These are phyloP conservation scores for Dascillus cervinus DNA, from an alignment of 2,888 invertebrate species.

Conservation along the genomic window DNA sequence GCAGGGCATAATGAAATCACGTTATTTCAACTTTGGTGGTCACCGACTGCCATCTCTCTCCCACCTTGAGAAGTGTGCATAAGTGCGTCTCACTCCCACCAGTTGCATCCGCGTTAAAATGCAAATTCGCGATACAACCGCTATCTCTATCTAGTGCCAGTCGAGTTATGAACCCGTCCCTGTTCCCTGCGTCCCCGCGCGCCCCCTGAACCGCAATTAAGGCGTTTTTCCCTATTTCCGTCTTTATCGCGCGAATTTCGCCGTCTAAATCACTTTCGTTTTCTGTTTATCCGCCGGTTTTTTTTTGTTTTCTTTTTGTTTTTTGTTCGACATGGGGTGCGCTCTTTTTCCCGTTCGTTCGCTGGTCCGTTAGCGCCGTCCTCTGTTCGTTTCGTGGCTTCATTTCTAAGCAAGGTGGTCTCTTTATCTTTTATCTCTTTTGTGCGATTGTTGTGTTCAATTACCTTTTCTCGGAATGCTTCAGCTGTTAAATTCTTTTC, in stretches of 20 bases:
- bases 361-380: background rate
- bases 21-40: slow-evolving; percentile 22
- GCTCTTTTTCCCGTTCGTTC: background rate
- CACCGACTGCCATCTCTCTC: slow-evolving; percentile 5
- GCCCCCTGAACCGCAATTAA: slow-evolving; percentile 10
- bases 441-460: slow-evolving; percentile 7
- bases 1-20: slow-evolving; percentile 24
- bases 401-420: slow-evolving; percentile 3
- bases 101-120: slow-evolving; percentile 13
- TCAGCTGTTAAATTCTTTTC: slow-evolving; percentile 1
- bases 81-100: slow-evolving; percentile 8
- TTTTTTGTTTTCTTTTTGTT: slow-evolving; percentile 1
- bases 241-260: slow-evolving; percentile 7
- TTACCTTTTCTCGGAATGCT: slow-evolving; percentile 9
- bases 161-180: slow-evolving; percentile 15
- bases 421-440: slow-evolving; percentile 7
- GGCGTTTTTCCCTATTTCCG: slow-evolving; percentile 10
- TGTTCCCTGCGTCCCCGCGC: slow-evolving; percentile 10
- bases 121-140: slow-evolving; percentile 16
- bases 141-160: slow-evolving; percentile 17
- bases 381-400: slow-evolving; percentile 3
- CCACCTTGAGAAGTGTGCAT: background rate
- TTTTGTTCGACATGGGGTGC: background rate
- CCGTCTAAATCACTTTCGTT: slow-evolving; percentile 8
- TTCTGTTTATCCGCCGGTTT: slow-evolving; percentile 1